Percentiles rank a stretch among this genome's conserved stretches.
Evolutionary conservation across 2,113 vertebrate species (phyloP).

Genomic region (Heterochromis multidens): DNA sequence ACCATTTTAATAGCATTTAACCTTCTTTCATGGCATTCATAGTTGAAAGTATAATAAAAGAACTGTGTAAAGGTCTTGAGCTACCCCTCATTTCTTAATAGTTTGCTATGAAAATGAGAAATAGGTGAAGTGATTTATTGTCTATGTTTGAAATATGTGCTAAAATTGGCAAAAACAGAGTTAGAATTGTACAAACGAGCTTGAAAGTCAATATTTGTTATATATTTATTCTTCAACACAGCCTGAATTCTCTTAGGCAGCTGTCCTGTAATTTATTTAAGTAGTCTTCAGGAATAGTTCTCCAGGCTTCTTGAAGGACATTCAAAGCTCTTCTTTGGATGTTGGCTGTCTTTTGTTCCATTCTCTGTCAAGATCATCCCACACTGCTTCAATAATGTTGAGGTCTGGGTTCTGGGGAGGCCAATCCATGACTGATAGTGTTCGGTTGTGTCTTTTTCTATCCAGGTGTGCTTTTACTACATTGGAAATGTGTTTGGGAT

Average conservation of each 20-base stretch:
- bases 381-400: neutral
- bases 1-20: neutral
- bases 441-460: neutral
- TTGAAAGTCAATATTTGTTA: neutral
- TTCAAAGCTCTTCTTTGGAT: no score
- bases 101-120: no score
- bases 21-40: neutral
- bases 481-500: no score
- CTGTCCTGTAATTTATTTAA: neutral
- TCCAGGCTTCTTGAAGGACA: neutral
- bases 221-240: neutral
- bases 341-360: neutral
- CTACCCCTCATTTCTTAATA: no score
- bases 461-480: neutral
- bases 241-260: neutral
- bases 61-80: neutral
- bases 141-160: no score
- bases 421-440: neutral
- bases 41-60: neutral
- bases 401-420: neutral
- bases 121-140: no score
- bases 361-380: neutral
- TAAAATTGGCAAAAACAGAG: neutral
- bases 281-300: neutral
- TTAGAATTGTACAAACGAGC: neutral